Conservation (phyloP, 2,113 vertebrate species). For the Cyprinodon variegatus region DNA sequence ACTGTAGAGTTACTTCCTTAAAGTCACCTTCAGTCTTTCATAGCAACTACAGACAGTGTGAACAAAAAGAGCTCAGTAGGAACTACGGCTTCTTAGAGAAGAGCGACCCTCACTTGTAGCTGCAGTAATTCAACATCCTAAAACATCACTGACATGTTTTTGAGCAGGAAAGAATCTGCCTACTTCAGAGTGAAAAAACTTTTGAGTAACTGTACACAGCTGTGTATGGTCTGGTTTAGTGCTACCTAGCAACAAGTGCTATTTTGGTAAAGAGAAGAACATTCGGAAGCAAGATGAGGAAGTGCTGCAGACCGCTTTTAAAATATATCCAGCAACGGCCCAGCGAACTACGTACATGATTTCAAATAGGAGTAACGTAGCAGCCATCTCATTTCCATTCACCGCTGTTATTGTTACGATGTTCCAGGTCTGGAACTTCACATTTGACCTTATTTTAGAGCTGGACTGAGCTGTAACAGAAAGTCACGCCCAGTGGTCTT, state of each 20-base stretch:
- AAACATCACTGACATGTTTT: not conserved
- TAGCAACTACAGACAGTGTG: not conserved
- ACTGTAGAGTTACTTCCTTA: not conserved
- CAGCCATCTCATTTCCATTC: not conserved
- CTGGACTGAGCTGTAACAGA: not conserved
- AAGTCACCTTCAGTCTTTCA: not conserved
- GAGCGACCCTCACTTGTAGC: not conserved
- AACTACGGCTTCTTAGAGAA: not conserved
- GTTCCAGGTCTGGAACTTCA: not conserved
- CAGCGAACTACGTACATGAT: not conserved
- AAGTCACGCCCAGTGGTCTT: not conserved
- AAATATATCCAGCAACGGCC: not conserved
- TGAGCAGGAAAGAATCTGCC: not conserved
- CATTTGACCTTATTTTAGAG: not conserved
- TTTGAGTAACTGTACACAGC: not conserved
- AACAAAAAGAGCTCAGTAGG: not conserved
- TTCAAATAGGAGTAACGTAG: not conserved
- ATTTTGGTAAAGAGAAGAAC: not conserved
- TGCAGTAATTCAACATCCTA: not conserved
- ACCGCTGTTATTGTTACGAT: not conserved
- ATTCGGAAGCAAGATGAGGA: constrained; percentile 3
- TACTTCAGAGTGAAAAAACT: not conserved
- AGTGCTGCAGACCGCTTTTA: not conserved
- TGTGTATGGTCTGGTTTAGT: not conserved
- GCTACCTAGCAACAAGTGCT: not conserved